Percentiles rank a stretch among this genome's conserved stretches.
Evolutionary conservation across 1,140 invertebrate genomes (phyloP).

Genomic region (Tetraneura akinire): DNA sequence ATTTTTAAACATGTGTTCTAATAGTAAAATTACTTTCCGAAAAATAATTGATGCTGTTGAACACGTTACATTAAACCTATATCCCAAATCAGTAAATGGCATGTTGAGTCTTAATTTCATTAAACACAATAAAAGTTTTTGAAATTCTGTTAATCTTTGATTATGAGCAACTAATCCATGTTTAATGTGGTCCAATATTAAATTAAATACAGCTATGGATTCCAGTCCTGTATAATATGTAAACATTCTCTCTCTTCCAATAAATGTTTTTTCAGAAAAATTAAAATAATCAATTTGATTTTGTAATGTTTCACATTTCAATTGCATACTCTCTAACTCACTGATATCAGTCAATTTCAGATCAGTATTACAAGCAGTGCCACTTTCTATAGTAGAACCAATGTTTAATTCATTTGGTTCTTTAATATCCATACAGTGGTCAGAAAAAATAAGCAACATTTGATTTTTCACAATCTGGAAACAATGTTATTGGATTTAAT

Average conservation of each 20-base stretch:
- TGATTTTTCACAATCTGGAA: neutral
- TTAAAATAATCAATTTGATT: neutral
- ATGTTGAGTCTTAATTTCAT: too few species aligned
- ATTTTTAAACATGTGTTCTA: too few species aligned
- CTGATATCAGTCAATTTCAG: neutral
- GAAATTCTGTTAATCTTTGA: slow-evolving; percentile 10
- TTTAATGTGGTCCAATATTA: neutral
- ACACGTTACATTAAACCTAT: too few species aligned
- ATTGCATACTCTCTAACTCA: neutral
- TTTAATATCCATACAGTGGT: neutral
- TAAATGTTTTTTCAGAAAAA: neutral
- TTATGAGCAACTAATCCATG: neutral
- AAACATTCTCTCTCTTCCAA: neutral
- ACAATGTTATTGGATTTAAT: neutral
- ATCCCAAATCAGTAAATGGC: too few species aligned
- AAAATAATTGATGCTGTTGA: too few species aligned
- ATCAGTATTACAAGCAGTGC: neutral
- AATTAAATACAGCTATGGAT: neutral
- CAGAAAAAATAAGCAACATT: neutral
- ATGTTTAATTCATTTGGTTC: neutral
- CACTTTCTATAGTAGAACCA: neutral
- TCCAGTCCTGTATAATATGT: slow-evolving; percentile 1
- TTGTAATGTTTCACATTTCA: neutral
- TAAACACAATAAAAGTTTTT: too few species aligned
- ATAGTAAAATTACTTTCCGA: too few species aligned